Base-by-base conservation (phyloP, 1,140 invertebrate genomes). In the Agrypnia vestita region DNA sequence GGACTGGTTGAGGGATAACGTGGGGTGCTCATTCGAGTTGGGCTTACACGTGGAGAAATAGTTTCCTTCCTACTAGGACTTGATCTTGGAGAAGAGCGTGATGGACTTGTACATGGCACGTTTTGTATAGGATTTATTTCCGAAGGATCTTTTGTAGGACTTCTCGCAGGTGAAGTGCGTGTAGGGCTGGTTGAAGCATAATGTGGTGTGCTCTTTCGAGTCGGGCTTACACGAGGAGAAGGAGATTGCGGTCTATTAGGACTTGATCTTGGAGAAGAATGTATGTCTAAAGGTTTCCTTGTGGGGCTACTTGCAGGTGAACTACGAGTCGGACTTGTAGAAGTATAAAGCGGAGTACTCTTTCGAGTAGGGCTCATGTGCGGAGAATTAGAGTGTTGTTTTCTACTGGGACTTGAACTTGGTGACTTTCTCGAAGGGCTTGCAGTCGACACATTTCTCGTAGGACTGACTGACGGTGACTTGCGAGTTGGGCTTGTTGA, bases 51-150 rank as follows among this genome's bases (percentile, higher is more conserved):
- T 11, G 59, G n/a, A 4, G 67, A 19, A 71, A 15, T 51, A 12
- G 67, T 12, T 0, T 71, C 17, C 35, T 71, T 25, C 67, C 67
- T 71, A 21, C 9, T 71, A 4, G 88, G 88, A 78, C 88, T 90
- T 25, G 85, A 87, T 10, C 88, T 88, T 35, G 88, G 88, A 69
- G 88, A 82, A 55, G 87, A 13, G 86, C 82, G 4, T 87, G 85
- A 80, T 86, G 86, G 44, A 86, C 84, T 44, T 47, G 17, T 19
- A 25, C 64, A 72, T n/a, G 69, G 11, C 11, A 43, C 46, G 51
- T 21, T n/a, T 75, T 76, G 69, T 47, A 76, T 78, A 6, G 81
- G 78, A 15, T 78, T 82, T 9, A 15, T 85, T 47, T 17, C 51
- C 44, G 73, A 44, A 44, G 59, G 79, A 43, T 51, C 55, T 43